phyloP scores from a whole-genome alignment of 1,140 invertebrate genomes.

The Penaeus japonicus region DNA sequence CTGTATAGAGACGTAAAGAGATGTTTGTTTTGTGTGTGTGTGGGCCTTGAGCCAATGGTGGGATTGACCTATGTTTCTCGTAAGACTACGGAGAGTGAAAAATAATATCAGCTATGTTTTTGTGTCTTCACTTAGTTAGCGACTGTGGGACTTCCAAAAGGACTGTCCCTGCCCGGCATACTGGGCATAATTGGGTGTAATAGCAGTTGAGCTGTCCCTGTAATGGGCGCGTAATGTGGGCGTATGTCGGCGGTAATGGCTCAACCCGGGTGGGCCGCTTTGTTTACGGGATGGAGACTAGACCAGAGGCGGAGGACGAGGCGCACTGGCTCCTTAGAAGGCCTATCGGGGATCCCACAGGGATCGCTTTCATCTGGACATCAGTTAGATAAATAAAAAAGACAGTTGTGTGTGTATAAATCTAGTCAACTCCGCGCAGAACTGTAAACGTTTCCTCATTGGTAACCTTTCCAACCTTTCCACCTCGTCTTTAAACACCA shows the following conservation, averaged over 20 bases:
- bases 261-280: conserved; percentile 39
- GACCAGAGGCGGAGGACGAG: conserved; percentile 9
- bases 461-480: too few relatives aligned
- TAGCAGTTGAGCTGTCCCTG: conserved; percentile 45
- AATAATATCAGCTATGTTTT: too few relatives aligned
- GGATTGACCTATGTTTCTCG: too few relatives aligned
- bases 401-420: too few relatives aligned
- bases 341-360: too few relatives aligned
- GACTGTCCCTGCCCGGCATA: conserved; percentile 12
- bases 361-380: too few relatives aligned
- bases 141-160: neutral
- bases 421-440: too few relatives aligned
- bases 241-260: conserved; percentile 49
- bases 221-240: conserved; percentile 49
- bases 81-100: too few relatives aligned
- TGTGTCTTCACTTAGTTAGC: neutral
- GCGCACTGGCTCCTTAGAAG: too few relatives aligned
- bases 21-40: neutral
- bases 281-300: conserved; percentile 8
- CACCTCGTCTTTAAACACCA: too few relatives aligned
- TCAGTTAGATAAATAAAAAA: too few relatives aligned
- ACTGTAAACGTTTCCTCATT: too few relatives aligned
- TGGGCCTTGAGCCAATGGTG: neutral
- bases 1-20: neutral
- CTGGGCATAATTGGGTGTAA: conserved; percentile 50